phyloP scores from a whole-genome alignment of 1,140 invertebrate genomes.

The Euglossa dilemma region DNA sequence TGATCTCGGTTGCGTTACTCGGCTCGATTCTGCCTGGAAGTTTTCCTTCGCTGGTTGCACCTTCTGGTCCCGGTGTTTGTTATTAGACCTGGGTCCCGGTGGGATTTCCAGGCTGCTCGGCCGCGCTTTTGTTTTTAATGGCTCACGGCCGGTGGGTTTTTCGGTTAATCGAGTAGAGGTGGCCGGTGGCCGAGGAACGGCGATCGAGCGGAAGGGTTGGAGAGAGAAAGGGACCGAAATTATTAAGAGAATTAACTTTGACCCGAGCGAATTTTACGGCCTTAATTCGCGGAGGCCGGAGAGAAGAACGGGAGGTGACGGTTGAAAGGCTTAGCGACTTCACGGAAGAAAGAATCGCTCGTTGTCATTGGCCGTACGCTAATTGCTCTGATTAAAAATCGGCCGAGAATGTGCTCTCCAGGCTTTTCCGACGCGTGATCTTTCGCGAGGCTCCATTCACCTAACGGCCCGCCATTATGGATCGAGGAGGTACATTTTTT shows the following conservation, averaged over 20 bases:
- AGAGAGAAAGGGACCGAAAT: background rate
- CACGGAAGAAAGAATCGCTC: background rate
- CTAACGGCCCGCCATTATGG: background rate
- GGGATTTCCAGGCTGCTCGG: background rate
- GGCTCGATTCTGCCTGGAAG: too few relatives aligned
- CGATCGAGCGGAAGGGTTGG: background rate
- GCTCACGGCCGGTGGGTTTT: background rate
- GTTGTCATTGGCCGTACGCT: background rate
- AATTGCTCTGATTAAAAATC: background rate
- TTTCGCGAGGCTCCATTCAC: background rate
- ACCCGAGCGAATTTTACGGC: background rate
- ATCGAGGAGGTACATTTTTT: background rate
- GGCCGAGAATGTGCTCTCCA: background rate
- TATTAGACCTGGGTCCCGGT: background rate
- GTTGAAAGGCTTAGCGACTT: background rate
- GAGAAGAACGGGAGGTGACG: background rate
- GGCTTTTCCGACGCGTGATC: background rate
- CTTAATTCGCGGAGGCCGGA: background rate
- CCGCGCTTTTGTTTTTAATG: background rate
- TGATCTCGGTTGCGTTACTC: too few relatives aligned
- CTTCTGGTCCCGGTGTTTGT: background rate
- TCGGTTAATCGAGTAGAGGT: background rate
- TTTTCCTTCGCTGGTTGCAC: too few relatives aligned
- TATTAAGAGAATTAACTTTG: conserved; percentile 27
- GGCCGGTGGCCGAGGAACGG: too few relatives aligned